Evolutionary conservation across 2,113 vertebrate species (phyloP).

Genomic region (Oncorhynchus tshawytscha): DNA sequence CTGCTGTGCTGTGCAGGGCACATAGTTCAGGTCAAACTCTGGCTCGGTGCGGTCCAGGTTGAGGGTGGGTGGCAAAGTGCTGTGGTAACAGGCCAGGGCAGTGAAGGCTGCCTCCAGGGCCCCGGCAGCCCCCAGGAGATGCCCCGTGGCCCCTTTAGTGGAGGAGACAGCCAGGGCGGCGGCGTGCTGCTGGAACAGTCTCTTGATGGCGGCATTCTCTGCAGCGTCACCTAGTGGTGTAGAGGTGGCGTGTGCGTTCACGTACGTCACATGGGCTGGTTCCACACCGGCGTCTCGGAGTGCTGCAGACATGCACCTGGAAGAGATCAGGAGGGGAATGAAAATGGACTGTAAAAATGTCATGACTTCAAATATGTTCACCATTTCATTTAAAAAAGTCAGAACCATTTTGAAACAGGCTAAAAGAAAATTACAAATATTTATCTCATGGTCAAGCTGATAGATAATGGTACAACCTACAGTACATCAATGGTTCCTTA

Average conservation of each 20-base stretch:
- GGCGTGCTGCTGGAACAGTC: constrained; percentile 79
- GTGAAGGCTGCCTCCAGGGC: constrained; percentile 91
- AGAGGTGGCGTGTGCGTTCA: constrained; percentile 96
- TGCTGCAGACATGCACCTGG: constrained; percentile 92
- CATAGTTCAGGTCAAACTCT: constrained; percentile 91
- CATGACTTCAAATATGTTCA: too few species aligned
- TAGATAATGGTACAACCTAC: too few species aligned
- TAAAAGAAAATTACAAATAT: too few species aligned
- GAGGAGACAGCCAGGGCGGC: constrained; percentile 84
- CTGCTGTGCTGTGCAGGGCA: constrained; percentile 81
- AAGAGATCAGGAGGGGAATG: neutral
- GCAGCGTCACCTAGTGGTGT: constrained; percentile 93
- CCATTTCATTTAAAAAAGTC: too few species aligned
- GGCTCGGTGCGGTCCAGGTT: constrained; percentile 88
- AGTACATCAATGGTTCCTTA: too few species aligned
- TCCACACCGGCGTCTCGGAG: constrained; percentile 79
- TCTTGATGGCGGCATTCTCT: constrained; percentile 90
- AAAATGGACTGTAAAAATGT: neutral
- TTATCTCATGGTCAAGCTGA: neutral
- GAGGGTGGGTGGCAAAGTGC: constrained; percentile 86
- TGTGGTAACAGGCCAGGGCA: constrained; percentile 85
- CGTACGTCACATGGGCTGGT: constrained; percentile 81
- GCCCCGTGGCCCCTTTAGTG: constrained; percentile 94
- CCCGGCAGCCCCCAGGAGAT: constrained; percentile 91
- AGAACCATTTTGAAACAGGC: too few species aligned